Conservation (phyloP, 2,797 vertebrate species). For the Hippoglossus hippoglossus region DNA sequence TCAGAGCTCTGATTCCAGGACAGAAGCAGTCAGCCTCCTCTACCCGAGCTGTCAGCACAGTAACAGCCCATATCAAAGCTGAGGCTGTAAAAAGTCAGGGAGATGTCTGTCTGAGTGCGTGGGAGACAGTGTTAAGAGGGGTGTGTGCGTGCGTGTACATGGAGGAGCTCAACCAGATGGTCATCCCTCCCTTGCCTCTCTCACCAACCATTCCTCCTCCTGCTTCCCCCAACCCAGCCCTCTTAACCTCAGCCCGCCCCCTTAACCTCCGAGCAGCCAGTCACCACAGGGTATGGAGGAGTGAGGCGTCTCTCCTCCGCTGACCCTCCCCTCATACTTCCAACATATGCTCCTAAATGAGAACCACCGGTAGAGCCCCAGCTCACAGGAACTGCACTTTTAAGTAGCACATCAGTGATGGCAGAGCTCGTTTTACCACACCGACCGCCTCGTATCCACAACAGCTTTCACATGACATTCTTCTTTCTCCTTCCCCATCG, state of each 20-base stretch:
- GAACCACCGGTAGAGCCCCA: conserved; percentile 58
- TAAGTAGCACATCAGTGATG: conserved; percentile 58
- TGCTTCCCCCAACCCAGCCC: conserved; percentile 57
- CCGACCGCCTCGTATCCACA: conserved; percentile 55
- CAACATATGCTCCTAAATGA: conserved; percentile 74
- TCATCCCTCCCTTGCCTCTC: conserved; percentile 73
- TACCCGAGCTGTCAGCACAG: conserved; percentile 71
- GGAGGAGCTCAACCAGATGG: conserved; percentile 83
- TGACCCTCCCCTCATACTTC: conserved; percentile 64
- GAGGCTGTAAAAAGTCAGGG: conserved; percentile 55
- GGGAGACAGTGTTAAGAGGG: conserved; percentile 63
- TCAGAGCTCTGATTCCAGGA: conserved; percentile 72
- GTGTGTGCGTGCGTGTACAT: conserved; percentile 66
- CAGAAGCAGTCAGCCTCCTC: conserved; percentile 60
- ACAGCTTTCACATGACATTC: conserved; percentile 57
- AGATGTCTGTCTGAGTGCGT: conserved; percentile 68
- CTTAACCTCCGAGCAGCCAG: conserved; percentile 73
- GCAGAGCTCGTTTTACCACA: conserved; percentile 56
- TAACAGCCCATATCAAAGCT: conserved; percentile 74
- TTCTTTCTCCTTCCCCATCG: conserved; percentile 37
- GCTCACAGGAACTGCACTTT: conserved; percentile 53
- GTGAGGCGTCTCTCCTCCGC: conserved; percentile 47
- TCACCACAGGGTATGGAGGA: conserved; percentile 54
- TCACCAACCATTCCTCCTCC: conserved; percentile 65
- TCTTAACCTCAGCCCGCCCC: conserved; percentile 71